Evolutionary conservation across 1,140 invertebrate genomes (phyloP).

Genomic region (Drosophila pachea): DNA sequence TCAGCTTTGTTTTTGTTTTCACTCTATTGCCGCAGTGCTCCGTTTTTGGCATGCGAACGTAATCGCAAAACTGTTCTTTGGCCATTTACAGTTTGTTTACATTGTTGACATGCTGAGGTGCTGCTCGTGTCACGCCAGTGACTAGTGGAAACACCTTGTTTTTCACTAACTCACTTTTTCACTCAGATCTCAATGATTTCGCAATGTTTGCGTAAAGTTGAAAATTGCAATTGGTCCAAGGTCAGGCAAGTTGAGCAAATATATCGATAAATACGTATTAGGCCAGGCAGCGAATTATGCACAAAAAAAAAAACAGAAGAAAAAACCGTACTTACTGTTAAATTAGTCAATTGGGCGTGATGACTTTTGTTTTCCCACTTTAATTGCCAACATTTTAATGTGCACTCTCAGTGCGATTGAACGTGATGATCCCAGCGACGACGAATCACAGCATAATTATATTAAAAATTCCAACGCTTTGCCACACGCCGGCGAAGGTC

Average conservation of each 20-base stretch:
- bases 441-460: no score
- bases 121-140: background rate
- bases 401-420: no score
- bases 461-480: no score
- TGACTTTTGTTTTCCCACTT: no score
- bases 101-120: constrained; percentile 18
- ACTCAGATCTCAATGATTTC: background rate
- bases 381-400: no score
- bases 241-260: constrained; percentile 3
- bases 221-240: constrained; percentile 1
- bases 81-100: constrained; percentile 8
- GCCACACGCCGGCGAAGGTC: no score
- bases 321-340: background rate
- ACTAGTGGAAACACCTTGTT: constrained; percentile 7
- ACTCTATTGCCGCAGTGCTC: no score
- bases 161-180: constrained; percentile 8
- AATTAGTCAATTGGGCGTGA: constrained; percentile 8
- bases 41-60: background rate
- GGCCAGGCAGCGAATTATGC: background rate
- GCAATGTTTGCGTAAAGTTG: background rate
- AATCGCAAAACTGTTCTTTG: constrained; percentile 1
- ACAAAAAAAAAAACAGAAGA: no score
- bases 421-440: no score
- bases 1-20: background rate
- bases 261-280: background rate